These are phyloP conservation scores for Eupithecia exiguata DNA, from an alignment of 2,888 invertebrate species.

Conservation along the genomic window DNA sequence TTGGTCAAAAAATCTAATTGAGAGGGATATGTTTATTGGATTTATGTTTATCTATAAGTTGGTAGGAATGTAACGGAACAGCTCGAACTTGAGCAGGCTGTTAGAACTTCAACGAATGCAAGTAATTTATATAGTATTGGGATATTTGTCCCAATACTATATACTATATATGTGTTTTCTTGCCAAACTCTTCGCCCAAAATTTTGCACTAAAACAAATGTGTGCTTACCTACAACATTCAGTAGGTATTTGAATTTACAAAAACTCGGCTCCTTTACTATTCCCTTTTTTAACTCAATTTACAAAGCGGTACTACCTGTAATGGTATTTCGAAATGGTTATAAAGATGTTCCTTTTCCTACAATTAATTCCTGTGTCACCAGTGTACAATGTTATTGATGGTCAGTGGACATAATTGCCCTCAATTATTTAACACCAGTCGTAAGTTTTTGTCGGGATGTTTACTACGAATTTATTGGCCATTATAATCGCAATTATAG, in stretches of 20 bases:
- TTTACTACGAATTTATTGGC: constrained; percentile 44
- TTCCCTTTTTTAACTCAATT: constrained; percentile 53
- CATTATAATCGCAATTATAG: constrained; percentile 42
- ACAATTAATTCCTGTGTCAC: constrained; percentile 45
- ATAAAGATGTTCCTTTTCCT: constrained; percentile 43
- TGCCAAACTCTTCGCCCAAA: no score
- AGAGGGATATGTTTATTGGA: no score
- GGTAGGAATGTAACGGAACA: no score
- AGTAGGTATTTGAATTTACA: neutral
- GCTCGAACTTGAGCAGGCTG: no score
- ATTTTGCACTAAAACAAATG: no score
- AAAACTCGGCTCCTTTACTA: neutral
- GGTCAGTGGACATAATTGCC: constrained; percentile 45
- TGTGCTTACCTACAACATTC: no score
- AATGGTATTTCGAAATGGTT: constrained; percentile 40
- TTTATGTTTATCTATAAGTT: no score
- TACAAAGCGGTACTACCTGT: constrained; percentile 7
- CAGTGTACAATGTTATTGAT: constrained; percentile 48
- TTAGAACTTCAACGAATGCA: no score
- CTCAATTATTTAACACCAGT: constrained; percentile 59
- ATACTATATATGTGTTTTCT: no score
- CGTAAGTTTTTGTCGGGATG: constrained; percentile 46
- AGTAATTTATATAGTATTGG: no score
- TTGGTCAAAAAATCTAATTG: no score
- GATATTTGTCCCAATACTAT: no score